A percentile compares a stretch with the other conserved stretches of the same genome.
Evolutionary conservation across 1,140 invertebrate genomes (phyloP).

Genomic region (Brevipalpus yothersi): DNA sequence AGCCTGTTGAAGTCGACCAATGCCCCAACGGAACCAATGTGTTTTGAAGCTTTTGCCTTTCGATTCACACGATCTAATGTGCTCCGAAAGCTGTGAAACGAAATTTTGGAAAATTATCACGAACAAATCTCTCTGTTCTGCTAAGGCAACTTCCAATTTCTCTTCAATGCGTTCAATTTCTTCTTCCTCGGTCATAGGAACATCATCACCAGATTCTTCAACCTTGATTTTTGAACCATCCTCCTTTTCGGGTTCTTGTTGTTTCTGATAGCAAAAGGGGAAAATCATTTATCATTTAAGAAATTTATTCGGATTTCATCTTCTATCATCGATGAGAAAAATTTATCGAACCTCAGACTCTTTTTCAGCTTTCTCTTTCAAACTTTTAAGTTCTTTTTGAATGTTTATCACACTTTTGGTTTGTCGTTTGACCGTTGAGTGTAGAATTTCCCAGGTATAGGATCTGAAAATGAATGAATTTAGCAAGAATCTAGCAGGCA

Average conservation of each 20-base stretch:
- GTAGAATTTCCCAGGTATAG: slow-evolving; percentile 92
- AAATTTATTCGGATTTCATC: no score
- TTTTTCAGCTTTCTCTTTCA: slow-evolving; percentile 41
- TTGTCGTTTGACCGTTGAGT: slow-evolving; percentile 87
- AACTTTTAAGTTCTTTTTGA: slow-evolving; percentile 54
- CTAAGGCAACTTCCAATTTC: slow-evolving; percentile 69
- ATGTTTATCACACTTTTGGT: slow-evolving; percentile 76
- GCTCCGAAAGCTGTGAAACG: slow-evolving; percentile 92
- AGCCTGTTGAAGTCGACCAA: slow-evolving; percentile 79
- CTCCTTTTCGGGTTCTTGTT: slow-evolving; percentile 19
- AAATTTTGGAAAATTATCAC: slow-evolving; percentile 85
- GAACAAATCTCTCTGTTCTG: slow-evolving; percentile 87
- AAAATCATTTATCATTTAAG: slow-evolving; percentile 3
- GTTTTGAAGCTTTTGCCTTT: slow-evolving; percentile 77
- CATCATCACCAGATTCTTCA: slow-evolving; percentile 24
- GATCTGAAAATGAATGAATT: slow-evolving; percentile 24
- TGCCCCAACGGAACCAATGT: slow-evolving; percentile 89
- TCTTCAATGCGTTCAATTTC: slow-evolving; percentile 86
- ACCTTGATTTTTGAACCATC: slow-evolving; percentile 23
- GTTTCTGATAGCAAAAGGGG: slow-evolving; percentile 1
- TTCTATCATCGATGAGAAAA: no score
- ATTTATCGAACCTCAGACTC: neutral
- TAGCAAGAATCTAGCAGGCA: no score
- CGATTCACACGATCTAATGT: slow-evolving; percentile 72
- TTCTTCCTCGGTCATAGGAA: slow-evolving; percentile 24